Base-by-base conservation (phyloP, 1,140 invertebrate species). In the Drosophila cardini region DNA sequence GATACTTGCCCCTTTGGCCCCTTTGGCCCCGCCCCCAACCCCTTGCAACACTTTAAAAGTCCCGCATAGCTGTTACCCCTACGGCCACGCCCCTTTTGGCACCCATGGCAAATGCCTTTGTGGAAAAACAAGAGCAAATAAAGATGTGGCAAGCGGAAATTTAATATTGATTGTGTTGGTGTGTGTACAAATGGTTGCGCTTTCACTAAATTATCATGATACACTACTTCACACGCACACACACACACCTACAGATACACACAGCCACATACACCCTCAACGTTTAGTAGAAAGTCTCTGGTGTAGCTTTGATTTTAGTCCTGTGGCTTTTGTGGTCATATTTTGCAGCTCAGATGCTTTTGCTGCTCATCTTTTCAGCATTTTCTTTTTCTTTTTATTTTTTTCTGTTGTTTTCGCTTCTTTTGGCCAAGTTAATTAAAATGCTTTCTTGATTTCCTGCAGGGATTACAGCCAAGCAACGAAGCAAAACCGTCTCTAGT, bases 121-220 rank as follows among this genome's bases (percentile, higher is more conserved):
- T 42, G 55, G 30, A 53, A 64, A 80, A 76, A 71, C 84, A 85
- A 69, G 76, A 76, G 72, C 82, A 86, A 86, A 86, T 82, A 86
- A 87, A 86, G 79, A 87, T 83, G 83, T 79, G 83, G 83, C 83
- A 77, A 76, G 84, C 76, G 83, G 76, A 86, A 86, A 86, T 86
- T 86, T 87, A 83, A 86, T 86, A 86, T 86, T 86, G 83, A 86
- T 86, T 86, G 82, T 86, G 73, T 68, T 30, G n/a, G 69, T 58
- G 50, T 67, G 57, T 45, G 40, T 50, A 64, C 65, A 87, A 87
- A 87, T 87, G 83, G 79, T 82, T 87, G 83, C 79, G 83, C 76
- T 87, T 86, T 87, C 78, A 86, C 45, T 86, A 82, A 82, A 87
- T 86, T 86, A 86, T 87, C 83, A 79, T 87, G 83, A 87, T 87